Base-by-base conservation (phyloP, 2,797 vertebrate genomes). In the Craterocephalus amniculus region DNA sequence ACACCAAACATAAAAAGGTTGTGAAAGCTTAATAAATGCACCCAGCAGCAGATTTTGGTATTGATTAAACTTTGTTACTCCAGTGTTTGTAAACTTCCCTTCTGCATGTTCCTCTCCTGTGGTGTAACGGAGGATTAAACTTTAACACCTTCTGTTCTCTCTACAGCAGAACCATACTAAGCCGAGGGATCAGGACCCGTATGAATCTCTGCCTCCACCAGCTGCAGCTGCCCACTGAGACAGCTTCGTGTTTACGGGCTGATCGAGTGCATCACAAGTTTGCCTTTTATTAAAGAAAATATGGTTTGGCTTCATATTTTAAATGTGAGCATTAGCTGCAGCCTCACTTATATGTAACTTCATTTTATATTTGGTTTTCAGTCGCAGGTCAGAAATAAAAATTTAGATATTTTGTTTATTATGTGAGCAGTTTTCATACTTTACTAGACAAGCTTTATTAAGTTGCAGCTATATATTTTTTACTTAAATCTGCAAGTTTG, bases 151-250 rank as follows among this genome's bases (percentile, higher is more conserved):
- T 63, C 7, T 73, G 27, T 34, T 10, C 24, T 43, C 45, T 75
- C 49, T 38, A 34, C 64, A 89, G 91, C 16, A 67, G 12, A 36
- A n/a, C 3, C 9, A 29, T 26, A 12, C n/a, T 18, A 29, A 68
- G 60, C 22, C 60, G 26, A 22, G 2, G 27, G 31, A 62, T 0
- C 22, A 1, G 55, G 80, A 85, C 0, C 60, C 65, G n/a, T 67
- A 69, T 0, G 85, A 89, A 14, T 22, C 35, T 43, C 18, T 90
- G 29, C 20, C 59, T 20, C n/a, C n/a, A 38, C 4, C 61, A 16
- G 18, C 58, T 62, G 0, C 55, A 8, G 4, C 64, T 34, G 51
- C 51, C 3, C 32, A 0, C 2, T 65, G 31, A 27, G 66, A 31
- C n/a, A n/a, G 7, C 27, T 14, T 26, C n/a, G n/a, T 13, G 20